Base-by-base conservation (phyloP, 1,140 invertebrate genomes). In the Pinna nobilis region DNA sequence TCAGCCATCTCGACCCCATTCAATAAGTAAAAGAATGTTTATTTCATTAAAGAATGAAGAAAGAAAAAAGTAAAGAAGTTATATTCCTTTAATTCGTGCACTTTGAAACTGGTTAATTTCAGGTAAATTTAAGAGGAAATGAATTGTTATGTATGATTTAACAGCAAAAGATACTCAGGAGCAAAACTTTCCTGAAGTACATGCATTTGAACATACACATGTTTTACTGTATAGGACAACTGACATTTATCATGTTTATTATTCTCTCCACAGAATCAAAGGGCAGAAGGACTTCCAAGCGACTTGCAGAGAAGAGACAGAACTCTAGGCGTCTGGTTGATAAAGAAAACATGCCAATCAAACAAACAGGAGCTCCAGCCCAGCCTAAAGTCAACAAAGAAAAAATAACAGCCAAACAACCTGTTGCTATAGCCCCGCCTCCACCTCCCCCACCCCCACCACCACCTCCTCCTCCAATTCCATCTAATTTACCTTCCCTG, bases 241-340 rank as follows among this genome's bases (percentile, higher is more conserved):
- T 44, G 39, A 44, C 39, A 44, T 44, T 44, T 44, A 11, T 9
- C n/a, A 44, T 44, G 9, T n/a, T 11, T n/a, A 44, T n/a, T n/a
- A 11, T n/a, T 44, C n/a, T n/a, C 33, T 49, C 44, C 53, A 18
- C 71, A 80, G 75, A 80, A 51, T 67, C 68, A 2, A 77, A 77
- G 71, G 74, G 78, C 13, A 51, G 65, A 35, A 64, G 78, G 33
- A 70, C 13, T 59, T 80, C 78, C 7, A 60, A 73, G 20, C 66
- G 78, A 6, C 33, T 80, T 20, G 74, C 71, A 18, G 67, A 47
- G 9, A 77, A 74, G 41, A 64, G 60, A 15, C 35, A 37, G 28
- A 15, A 61, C 6, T 18, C 30, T 18, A 3, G 25, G 50, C 18
- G 60, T 66, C n/a, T n/a, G n/a, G n/a, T n/a, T n/a, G n/a, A n/a